These are phyloP conservation scores for Psophia crepitans DNA, from an alignment of 2,113 vertebrate species.

Conservation along the genomic window DNA sequence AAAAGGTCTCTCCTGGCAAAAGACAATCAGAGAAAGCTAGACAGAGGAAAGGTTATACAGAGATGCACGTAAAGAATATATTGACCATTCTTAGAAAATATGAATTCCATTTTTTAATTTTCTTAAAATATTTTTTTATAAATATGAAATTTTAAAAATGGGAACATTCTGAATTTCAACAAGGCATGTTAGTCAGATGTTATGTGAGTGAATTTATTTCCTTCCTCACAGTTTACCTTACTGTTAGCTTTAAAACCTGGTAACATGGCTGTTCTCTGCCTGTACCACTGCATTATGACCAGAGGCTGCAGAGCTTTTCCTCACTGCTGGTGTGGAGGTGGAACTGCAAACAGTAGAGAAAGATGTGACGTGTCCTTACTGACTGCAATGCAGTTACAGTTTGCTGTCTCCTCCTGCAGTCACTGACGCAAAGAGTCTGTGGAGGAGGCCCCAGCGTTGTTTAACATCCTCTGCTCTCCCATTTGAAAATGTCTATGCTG, in stretches of 20 bases:
- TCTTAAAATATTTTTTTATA: neutral
- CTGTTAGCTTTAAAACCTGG: neutral
- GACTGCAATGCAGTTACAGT: neutral
- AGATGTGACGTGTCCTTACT: neutral
- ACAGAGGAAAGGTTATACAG: neutral
- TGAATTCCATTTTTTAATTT: neutral
- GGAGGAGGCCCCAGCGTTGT: neutral
- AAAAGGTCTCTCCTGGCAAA: neutral
- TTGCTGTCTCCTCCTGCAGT: neutral
- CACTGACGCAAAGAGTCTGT: neutral
- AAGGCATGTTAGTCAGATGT: neutral
- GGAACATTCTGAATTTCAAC: neutral
- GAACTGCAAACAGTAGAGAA: neutral
- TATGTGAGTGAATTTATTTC: neutral
- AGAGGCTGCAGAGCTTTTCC: neutral
- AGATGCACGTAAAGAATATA: neutral
- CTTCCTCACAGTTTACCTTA: neutral
- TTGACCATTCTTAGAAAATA: neutral
- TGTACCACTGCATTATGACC: accelerated
- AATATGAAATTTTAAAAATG: neutral
- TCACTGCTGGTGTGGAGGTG: neutral
- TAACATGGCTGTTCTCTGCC: neutral
- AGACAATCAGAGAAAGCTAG: neutral
- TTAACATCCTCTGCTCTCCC: neutral
- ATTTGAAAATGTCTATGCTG: neutral